These are phyloP conservation scores for Callaeas wilsoni DNA, from an alignment of 2,113 vertebrate species.

Conservation along the genomic window DNA sequence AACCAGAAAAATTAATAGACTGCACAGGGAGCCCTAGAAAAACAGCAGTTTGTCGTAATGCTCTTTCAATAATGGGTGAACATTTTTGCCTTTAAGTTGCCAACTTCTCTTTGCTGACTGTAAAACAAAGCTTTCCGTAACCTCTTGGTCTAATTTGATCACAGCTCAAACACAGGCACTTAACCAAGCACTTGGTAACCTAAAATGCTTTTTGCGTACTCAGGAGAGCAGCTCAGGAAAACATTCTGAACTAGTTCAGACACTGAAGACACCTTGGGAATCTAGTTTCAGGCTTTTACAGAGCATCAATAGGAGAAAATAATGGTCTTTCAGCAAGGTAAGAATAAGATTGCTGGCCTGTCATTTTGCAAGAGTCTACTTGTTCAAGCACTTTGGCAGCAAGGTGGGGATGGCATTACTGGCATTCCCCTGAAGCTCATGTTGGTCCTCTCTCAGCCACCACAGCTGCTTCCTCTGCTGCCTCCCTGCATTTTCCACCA, in stretches of 20 bases:
- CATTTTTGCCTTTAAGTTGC: neutral
- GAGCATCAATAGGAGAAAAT: neutral
- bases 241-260: neutral
- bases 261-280: neutral
- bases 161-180: neutral
- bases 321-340: neutral
- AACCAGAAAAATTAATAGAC: neutral
- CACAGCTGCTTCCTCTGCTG: neutral
- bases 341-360: neutral
- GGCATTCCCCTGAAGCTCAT: neutral
- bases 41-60: neutral
- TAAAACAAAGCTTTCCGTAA: neutral
- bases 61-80: neutral
- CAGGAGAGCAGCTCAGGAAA: neutral
- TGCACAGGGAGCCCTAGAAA: neutral
- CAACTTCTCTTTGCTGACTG: neutral
- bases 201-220: neutral
- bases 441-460: neutral
- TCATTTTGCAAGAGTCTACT: neutral
- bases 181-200: neutral
- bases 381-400: neutral
- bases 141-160: neutral
- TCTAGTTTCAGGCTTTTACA: neutral
- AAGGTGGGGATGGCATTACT: neutral
- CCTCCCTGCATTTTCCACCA: neutral